Base-by-base conservation (phyloP, 2,113 vertebrate genomes). In the Apistogramma diplotaenia region DNA sequence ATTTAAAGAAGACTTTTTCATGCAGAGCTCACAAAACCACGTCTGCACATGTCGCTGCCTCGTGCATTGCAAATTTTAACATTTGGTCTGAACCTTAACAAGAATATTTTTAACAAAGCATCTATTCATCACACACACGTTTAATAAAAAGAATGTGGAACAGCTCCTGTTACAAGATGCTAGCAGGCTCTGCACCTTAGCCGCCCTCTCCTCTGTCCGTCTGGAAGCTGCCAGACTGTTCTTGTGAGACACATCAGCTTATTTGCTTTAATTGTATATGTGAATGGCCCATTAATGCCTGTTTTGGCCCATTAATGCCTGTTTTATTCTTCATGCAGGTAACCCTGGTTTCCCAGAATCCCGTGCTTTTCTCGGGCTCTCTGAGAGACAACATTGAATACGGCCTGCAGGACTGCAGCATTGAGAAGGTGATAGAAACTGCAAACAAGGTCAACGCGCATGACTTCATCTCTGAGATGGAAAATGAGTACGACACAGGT, bases 381-480 rank as follows among this genome's bases (percentile, higher is more conserved):
- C 73, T 96, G 72, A 81, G 61, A 25, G 85, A 93, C 87, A 96
- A 96, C 91, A 94, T 96, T 10, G 79, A 76, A 29, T 96, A 96
- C 3, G 95, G 95, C 16, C 83, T 96, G 71, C 49, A 21, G 54
- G 82, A 83, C 76, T 94, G 91, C 62, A 37, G 75, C 21, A 6
- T 74, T 0, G 82, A 91, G 46, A 88, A 35, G 54, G 85, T 95
- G 43, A 61, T 78, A 25, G 87, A 91, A 13, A 92, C 92, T 6
- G 92, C 91, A 1, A 73, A 62, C 55, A 94, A 61, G 54, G 80
- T 90, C 59, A 91, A 89, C 0, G 92, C 90, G 2, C 81, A 93
- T 8, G 8, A 43, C 3, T 94, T 96, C 59, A 90, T 96, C 79
- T 89, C 85, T 59, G 59, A 85, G 1, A 74, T 95, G 85, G 85